A percentile compares a stretch with the other conserved stretches of the same genome.
Evolutionary conservation across 2,797 vertebrate species (phyloP).

Genomic region (Cirrhinus mrigala): DNA sequence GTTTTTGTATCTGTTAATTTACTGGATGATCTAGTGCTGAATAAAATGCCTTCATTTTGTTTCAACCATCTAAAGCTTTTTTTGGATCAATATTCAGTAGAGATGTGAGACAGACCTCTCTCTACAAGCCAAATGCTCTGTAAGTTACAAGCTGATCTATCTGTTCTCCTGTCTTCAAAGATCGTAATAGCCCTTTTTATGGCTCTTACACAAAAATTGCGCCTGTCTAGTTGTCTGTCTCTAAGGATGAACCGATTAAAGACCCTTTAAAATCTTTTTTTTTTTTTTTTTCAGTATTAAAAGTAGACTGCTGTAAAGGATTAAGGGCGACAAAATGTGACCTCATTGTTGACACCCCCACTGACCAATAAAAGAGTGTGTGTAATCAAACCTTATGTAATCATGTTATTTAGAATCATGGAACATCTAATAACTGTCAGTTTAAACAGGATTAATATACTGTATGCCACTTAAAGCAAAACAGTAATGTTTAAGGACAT

Average conservation of each 20-base stretch:
- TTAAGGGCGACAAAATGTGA: conserved; percentile 3
- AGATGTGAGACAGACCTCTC: not conserved
- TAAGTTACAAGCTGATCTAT: not conserved
- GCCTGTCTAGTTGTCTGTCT: not conserved
- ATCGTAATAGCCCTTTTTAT: not conserved
- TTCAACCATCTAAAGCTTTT: not conserved
- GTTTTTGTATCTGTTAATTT: not conserved
- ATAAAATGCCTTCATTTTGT: not conserved
- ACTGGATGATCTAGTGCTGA: not conserved
- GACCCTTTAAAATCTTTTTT: not conserved
- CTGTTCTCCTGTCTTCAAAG: not conserved
- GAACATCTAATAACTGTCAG: not conserved
- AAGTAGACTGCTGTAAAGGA: not conserved
- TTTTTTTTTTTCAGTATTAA: not conserved
- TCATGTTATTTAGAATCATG: not conserved
- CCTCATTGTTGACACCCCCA: not conserved
- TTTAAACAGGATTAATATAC: not conserved
- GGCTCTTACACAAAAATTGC: not conserved
- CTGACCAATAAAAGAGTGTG: not conserved
- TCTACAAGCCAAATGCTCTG: not conserved
- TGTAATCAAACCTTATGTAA: not conserved
- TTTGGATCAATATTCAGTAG: not conserved
- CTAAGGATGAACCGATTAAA: not conserved
- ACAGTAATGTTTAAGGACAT: not conserved
- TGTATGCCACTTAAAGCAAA: not conserved